Percentiles rank a stretch among this genome's conserved stretches.
These are phyloP conservation scores for Marmota monax DNA, from an alignment of 2,113 vertebrate genomes.

Conservation along the genomic window DNA sequence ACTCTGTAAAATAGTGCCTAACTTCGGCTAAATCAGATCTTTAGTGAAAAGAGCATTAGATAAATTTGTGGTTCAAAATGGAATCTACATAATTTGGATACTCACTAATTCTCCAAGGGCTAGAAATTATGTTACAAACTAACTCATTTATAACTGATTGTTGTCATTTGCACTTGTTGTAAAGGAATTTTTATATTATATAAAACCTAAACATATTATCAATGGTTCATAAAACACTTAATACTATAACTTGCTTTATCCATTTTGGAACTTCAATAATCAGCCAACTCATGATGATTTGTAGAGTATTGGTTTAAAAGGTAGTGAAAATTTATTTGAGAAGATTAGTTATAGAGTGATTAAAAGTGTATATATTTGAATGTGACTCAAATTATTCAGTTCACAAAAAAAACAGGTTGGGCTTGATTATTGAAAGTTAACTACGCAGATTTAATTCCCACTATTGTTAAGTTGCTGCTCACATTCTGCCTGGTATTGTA, in stretches of 20 bases:
- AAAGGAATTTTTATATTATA: neutral
- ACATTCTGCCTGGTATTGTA: neutral
- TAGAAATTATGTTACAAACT: neutral
- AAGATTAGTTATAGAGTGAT: neutral
- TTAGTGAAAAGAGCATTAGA: neutral
- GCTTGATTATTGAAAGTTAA: neutral
- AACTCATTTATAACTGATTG: neutral
- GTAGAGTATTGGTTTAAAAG: neutral
- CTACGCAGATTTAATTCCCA: neutral
- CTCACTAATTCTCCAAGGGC: neutral
- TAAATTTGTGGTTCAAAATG: neutral
- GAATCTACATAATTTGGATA: neutral
- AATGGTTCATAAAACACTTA: neutral
- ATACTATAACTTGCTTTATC: neutral
- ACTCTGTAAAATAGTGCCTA: neutral
- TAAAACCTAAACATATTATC: neutral
- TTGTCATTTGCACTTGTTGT: neutral
- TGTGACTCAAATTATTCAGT: neutral
- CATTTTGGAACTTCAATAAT: slow-evolving; percentile 1
- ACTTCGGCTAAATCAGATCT: neutral
- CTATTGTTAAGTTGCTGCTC: neutral
- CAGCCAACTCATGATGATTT: neutral
- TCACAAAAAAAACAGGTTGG: neutral
- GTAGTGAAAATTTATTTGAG: neutral
- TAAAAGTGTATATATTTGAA: neutral